Base-by-base conservation (phyloP, 2,888 invertebrate genomes). In the Chrysina gloriosa region DNA sequence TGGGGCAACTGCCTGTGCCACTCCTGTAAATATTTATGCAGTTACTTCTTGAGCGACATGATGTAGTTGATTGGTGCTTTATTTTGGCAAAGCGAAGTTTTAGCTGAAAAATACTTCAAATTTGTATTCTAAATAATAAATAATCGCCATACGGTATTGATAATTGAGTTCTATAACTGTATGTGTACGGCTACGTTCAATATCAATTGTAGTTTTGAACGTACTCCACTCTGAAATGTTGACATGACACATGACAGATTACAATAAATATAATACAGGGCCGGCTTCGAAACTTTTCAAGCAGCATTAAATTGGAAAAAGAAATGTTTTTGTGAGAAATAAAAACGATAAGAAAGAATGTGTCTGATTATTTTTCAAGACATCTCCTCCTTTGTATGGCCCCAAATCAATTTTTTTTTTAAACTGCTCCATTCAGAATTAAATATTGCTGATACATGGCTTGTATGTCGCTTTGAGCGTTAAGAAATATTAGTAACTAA, bases 11-110 rank as follows among this genome's bases (percentile, higher is more conserved):
- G 39, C 36, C 6, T 52, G 7, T 36, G 64, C 64, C 64, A 65
- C 64, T 65, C 64, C 64, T 52, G 64, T 52, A 39, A 27, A 65
- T 65, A 52, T 63, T 48, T 63, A 34, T 52, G 27, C 34, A 36
- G 6, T 52, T 52, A 16, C 19, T 52, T 52, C 19, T 31, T 31
- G 14, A 52, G 19, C 19, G 52, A 52, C 52, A 52, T 52, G 19
- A 19, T 19, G 11, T 52, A 29, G 11, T 6, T 52, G 29, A n/a
- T 25, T 5, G 14, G 3, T 7, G 16, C 11, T 2, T 39, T 39
- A 31, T 52, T 16, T 3, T 6, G 16, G 6, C 7, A 5, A 6
- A 31, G 9, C 9, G 14, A 31, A 6, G 45, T 16, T 45, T 45
- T 19, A 52, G 19, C 9, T 31, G 19, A 52, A 31, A 34, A 9